Conservation (phyloP, 2,888 invertebrate species). For the Philaethria dido region DNA sequence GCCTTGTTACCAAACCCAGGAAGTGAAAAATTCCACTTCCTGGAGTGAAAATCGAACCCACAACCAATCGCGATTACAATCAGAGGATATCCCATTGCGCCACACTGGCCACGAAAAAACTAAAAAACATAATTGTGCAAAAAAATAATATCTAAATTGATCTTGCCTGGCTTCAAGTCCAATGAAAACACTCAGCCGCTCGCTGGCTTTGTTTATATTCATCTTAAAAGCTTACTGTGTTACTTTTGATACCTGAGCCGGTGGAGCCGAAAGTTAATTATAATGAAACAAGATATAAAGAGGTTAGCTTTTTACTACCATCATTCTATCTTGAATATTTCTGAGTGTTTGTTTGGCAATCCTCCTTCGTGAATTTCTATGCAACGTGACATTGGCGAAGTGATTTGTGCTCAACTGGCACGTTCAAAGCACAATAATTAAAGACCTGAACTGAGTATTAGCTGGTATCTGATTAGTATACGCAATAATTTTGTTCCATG, state of each 20-base stretch:
- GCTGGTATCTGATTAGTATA: too few relatives aligned
- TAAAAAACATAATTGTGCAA: not conserved
- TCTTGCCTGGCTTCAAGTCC: slow-evolving; percentile 2
- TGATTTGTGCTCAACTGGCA: too few relatives aligned
- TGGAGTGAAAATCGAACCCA: too few relatives aligned
- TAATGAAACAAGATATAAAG: not conserved
- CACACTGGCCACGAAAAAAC: too few relatives aligned
- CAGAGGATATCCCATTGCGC: too few relatives aligned
- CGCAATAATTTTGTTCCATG: not conserved
- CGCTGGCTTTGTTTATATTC: slow-evolving; percentile 13
- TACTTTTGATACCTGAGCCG: slow-evolving; percentile 9
- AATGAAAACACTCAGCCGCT: slow-evolving; percentile 19
- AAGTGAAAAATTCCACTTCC: too few relatives aligned
- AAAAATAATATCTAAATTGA: slow-evolving; percentile 9
- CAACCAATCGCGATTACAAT: too few relatives aligned
- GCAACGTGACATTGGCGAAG: too few relatives aligned
- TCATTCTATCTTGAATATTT: not conserved
- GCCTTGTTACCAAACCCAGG: too few relatives aligned
- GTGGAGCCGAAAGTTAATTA: not conserved
- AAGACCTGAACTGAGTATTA: too few relatives aligned
- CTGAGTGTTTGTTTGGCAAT: not conserved
- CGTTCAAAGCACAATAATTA: too few relatives aligned
- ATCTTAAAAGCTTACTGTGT: slow-evolving; percentile 13
- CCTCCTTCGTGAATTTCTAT: too few relatives aligned
- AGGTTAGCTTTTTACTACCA: not conserved